Conservation (phyloP, 2,797 vertebrate species). For the Takifugu rubripes region DNA sequence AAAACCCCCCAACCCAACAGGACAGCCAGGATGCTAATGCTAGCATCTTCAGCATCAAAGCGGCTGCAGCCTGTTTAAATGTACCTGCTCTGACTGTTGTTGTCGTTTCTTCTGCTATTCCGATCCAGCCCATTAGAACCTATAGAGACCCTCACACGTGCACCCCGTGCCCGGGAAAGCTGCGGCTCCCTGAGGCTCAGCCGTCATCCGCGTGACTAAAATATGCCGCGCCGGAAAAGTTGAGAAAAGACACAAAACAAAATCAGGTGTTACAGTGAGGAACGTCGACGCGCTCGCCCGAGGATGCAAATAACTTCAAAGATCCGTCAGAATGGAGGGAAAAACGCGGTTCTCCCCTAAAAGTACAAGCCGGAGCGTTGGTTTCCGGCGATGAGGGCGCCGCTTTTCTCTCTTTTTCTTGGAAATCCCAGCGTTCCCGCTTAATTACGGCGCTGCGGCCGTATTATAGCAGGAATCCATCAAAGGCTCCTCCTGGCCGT, state of each 20-base stretch:
- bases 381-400: slow-evolving; percentile 37
- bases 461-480: slow-evolving; percentile 51
- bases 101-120: slow-evolving; percentile 37
- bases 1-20: no score
- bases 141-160: slow-evolving; percentile 35
- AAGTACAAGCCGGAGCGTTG: slow-evolving; percentile 16
- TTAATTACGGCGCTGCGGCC: slow-evolving; percentile 29
- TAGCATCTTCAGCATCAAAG: no score
- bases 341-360: slow-evolving; percentile 2
- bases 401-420: slow-evolving; percentile 16
- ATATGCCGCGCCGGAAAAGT: slow-evolving; percentile 44
- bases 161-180: slow-evolving; percentile 28
- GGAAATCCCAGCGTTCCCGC: slow-evolving; percentile 13
- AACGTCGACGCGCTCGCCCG: slow-evolving; percentile 50
- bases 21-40: no score
- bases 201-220: slow-evolving; percentile 47
- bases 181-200: slow-evolving; percentile 46
- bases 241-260: slow-evolving; percentile 42
- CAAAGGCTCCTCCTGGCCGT: slow-evolving; percentile 32
- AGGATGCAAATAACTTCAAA: slow-evolving; percentile 71
- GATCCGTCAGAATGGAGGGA: slow-evolving; percentile 45
- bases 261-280: slow-evolving; percentile 48
- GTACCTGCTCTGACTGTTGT: background rate
- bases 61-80: background rate
- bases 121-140: slow-evolving; percentile 33